Conservation (phyloP, 2,797 vertebrate genomes). For the Rhadinocentrus ornatus region DNA sequence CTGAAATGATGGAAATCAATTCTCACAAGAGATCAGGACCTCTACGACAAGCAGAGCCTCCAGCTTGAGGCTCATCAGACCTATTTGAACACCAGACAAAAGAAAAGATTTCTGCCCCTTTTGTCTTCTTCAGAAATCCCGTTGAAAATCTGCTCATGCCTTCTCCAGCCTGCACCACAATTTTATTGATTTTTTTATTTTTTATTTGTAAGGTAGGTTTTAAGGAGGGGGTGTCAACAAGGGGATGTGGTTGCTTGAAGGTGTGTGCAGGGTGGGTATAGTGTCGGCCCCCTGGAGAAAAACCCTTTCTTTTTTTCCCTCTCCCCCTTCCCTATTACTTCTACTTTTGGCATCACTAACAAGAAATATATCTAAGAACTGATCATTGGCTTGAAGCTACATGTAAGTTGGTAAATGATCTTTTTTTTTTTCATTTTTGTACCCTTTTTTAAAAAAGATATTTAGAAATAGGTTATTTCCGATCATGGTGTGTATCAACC, state of each 20-base stretch:
- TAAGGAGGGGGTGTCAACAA: conserved; percentile 28
- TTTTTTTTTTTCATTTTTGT: conserved; percentile 16
- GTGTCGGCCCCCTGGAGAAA: conserved; percentile 67
- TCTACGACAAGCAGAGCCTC: conserved; percentile 78
- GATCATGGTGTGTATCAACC: conserved; percentile 12
- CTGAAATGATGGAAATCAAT: conserved; percentile 85
- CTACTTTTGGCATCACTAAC: conserved; percentile 57
- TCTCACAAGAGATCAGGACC: conserved; percentile 84
- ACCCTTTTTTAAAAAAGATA: conserved; percentile 14
- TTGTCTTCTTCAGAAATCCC: conserved; percentile 74
- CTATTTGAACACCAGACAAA: conserved; percentile 83
- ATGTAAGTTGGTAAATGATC: conserved; percentile 48
- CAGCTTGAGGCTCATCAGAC: conserved; percentile 79
- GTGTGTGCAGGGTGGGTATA: conserved; percentile 65
- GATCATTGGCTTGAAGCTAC: conserved; percentile 67
- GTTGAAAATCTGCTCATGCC: conserved; percentile 79
- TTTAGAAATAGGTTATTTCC: conserved; percentile 36
- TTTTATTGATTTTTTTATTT: conserved; percentile 67
- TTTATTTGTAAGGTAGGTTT: background rate
- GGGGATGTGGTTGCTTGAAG: conserved; percentile 72
- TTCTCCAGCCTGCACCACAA: conserved; percentile 69
- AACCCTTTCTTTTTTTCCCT: conserved; percentile 40
- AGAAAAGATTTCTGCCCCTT: conserved; percentile 79
- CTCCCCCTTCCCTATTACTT: conserved; percentile 22
- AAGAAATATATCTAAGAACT: conserved; percentile 53